Evolutionary conservation across 2,113 vertebrate genomes (phyloP).

Genomic region (Gulo gulo): DNA sequence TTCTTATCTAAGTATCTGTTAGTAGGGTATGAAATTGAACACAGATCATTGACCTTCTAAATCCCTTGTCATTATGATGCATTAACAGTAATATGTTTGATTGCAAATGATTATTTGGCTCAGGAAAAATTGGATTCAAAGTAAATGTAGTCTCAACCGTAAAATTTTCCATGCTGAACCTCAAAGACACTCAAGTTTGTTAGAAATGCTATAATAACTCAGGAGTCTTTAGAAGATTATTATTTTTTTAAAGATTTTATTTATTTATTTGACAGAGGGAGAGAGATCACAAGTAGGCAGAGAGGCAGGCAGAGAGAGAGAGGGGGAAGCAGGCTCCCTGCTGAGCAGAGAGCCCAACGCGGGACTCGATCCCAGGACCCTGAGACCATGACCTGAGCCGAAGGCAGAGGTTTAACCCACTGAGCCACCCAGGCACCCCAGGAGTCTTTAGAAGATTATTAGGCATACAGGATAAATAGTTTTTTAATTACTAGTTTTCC

Average conservation of each 20-base stretch:
- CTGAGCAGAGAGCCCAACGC: no score
- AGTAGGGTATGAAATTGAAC: constrained; percentile 73
- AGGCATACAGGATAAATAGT: neutral
- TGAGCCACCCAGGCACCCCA: no score
- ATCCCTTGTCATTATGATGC: constrained; percentile 46
- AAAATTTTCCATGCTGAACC: neutral
- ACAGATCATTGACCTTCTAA: constrained; percentile 71
- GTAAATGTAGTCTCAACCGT: constrained; percentile 26
- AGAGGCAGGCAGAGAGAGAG: no score
- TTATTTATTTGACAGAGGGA: no score
- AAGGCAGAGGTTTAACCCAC: no score
- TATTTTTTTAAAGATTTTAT: neutral
- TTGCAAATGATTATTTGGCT: constrained; percentile 50
- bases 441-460: neutral
- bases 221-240: neutral
- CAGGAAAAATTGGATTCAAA: constrained; percentile 11
- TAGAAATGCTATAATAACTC: neutral
- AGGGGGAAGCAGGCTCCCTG: no score
- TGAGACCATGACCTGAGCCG: no score
- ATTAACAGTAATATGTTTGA: constrained; percentile 51
- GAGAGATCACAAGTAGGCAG: no score
- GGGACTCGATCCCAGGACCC: no score
- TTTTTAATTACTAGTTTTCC: constrained; percentile 12
- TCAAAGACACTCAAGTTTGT: neutral
- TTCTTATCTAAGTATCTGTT: constrained; percentile 69